Evolutionary conservation across 2,888 invertebrate genomes (phyloP).

Genomic region (Pterostichus niger): DNA sequence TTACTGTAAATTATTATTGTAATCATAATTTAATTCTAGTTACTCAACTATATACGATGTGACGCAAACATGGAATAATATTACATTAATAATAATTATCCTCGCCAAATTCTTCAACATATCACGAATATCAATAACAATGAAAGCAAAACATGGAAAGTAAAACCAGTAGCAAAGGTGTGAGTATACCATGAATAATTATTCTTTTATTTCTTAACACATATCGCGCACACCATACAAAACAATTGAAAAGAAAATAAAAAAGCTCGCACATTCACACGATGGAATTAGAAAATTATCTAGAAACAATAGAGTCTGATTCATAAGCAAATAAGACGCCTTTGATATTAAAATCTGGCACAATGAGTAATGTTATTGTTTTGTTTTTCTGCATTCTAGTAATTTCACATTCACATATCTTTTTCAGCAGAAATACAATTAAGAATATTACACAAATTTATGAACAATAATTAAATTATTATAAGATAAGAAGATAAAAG

Average conservation of each 20-base stretch:
- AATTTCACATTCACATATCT: constrained; percentile 39
- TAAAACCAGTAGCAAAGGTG: constrained; percentile 38
- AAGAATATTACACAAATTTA: neutral
- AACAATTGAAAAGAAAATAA: constrained; percentile 42
- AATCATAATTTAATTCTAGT: constrained; percentile 38
- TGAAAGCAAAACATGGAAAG: constrained; percentile 30
- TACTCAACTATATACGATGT: neutral
- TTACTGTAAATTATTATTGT: constrained; percentile 32
- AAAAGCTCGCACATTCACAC: constrained; percentile 35
- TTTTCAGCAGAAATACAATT: neutral
- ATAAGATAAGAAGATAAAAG: neutral
- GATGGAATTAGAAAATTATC: constrained; percentile 41
- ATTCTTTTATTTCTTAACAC: constrained; percentile 42
- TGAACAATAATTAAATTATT: neutral
- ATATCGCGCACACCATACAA: constrained; percentile 10
- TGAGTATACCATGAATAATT: constrained; percentile 31
- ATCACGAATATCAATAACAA: constrained; percentile 18
- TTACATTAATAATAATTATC: constrained; percentile 28
- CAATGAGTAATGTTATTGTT: neutral
- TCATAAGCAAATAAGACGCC: constrained; percentile 22
- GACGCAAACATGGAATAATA: constrained; percentile 2
- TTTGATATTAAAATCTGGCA: constrained; percentile 28
- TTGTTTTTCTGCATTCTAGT: constrained; percentile 4
- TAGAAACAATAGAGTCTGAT: constrained; percentile 29
- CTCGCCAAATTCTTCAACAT: constrained; percentile 32